Evolutionary conservation across 2,113 vertebrate species (phyloP).

Genomic region (Phalacrocorax pelagicus): DNA sequence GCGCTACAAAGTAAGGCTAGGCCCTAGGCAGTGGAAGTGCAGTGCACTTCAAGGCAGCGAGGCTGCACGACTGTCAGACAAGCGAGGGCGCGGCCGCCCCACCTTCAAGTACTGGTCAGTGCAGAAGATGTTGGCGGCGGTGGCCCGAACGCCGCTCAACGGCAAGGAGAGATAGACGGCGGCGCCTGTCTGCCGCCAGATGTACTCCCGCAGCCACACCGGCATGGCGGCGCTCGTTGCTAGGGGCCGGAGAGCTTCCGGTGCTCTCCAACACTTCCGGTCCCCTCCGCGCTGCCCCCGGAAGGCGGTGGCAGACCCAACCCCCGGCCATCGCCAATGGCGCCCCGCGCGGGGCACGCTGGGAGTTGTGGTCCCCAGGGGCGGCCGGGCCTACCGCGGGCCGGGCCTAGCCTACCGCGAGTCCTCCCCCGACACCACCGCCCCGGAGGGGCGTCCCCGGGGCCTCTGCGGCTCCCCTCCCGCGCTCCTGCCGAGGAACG

Average conservation of each 20-base stretch:
- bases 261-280: constrained; percentile 15
- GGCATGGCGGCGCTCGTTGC: constrained; percentile 76
- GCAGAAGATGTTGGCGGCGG: constrained; percentile 78
- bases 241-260: not conserved
- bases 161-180: constrained; percentile 81
- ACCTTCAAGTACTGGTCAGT: constrained; percentile 90
- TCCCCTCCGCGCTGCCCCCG: not conserved
- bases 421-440: too few relatives aligned
- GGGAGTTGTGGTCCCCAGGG: not conserved
- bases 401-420: too few relatives aligned
- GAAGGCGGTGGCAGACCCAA: accelerated
- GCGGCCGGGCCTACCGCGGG: too few relatives aligned
- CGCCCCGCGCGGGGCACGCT: not conserved
- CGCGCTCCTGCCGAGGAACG: not conserved
- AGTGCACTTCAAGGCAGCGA: accelerated
- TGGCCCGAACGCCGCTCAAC: constrained; percentile 72
- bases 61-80: accelerated
- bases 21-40: not conserved
- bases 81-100: not conserved
- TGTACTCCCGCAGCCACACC: constrained; percentile 77
- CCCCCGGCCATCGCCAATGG: not conserved
- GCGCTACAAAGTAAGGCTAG: accelerated
- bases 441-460: too few relatives aligned
- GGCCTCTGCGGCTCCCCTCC: too few relatives aligned
- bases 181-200: constrained; percentile 83